Conservation (phyloP, 64 coral and sea anemone species). For the Pocillopora verrucosa region DNA sequence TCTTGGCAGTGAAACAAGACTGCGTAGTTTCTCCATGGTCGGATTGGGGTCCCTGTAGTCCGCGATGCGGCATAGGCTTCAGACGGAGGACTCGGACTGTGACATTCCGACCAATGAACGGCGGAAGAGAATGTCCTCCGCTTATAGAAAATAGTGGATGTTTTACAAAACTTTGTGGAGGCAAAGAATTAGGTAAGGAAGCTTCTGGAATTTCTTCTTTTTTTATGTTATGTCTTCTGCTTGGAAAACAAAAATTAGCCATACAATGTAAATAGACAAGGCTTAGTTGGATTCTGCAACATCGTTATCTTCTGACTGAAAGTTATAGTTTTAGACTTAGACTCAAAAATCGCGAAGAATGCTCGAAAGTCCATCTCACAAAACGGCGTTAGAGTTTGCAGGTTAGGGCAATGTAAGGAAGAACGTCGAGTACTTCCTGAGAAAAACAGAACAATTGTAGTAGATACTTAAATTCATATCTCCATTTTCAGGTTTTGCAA, state of each 20-base stretch:
- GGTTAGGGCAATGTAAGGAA: too few species aligned
- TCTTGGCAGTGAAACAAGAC: conserved; percentile 33
- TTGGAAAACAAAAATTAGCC: too few species aligned
- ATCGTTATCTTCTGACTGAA: too few species aligned
- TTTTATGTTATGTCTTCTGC: too few species aligned
- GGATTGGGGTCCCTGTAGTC: conserved; percentile 72
- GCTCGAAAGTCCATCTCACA: too few species aligned
- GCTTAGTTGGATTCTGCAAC: too few species aligned
- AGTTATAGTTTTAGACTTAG: too few species aligned
- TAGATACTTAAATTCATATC: background rate
- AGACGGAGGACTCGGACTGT: conserved; percentile 65
- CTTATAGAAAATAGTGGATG: conserved; percentile 81
- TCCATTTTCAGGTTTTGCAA: conserved; percentile 65
- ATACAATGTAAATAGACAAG: too few species aligned
- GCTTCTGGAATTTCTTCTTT: background rate
- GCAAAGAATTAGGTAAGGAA: conserved; percentile 58
- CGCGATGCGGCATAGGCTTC: conserved; percentile 70
- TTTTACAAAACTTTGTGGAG: conserved; percentile 63
- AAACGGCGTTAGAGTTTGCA: too few species aligned
- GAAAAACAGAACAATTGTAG: background rate
- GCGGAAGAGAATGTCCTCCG: conserved; percentile 72
- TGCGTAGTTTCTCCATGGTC: conserved; percentile 74
- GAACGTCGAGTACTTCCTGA: too few species aligned
- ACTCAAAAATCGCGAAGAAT: too few species aligned
- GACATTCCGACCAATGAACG: conserved; percentile 41